A percentile compares a stretch with the other conserved stretches of the same genome.
phyloP scores from a whole-genome alignment of 1,140 invertebrate species.

The Tetramorium parvispinum region DNA sequence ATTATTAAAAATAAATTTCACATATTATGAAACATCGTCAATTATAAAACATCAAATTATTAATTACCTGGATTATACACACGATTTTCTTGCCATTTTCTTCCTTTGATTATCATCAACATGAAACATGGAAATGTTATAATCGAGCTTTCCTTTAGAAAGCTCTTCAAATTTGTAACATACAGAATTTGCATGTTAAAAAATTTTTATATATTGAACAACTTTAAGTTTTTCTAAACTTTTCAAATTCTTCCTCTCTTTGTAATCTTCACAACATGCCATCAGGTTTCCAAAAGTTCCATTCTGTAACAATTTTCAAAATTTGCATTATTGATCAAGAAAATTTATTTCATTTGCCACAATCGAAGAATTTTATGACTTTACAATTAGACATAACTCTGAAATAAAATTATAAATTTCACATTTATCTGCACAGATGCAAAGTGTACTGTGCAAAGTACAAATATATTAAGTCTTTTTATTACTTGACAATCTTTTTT shows the following conservation, averaged over 20 bases:
- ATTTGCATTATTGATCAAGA: not conserved
- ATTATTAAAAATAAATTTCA: not conserved
- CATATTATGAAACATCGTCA: not conserved
- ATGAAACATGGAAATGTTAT: not conserved
- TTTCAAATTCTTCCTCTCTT: not conserved
- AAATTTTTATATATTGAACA: not conserved
- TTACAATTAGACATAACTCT: not conserved
- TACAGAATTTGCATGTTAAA: not conserved
- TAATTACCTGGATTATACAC: not conserved
- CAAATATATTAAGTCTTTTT: not conserved
- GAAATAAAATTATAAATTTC: not conserved
- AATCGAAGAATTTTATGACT: not conserved
- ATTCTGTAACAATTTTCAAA: conserved; percentile 7
- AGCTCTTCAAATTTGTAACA: not conserved
- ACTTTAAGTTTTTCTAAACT: not conserved
- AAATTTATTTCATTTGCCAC: not conserved
- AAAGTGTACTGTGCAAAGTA: not conserved
- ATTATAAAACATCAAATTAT: not conserved
- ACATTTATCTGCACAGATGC: not conserved
- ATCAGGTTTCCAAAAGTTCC: not conserved
- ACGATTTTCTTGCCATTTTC: not conserved
- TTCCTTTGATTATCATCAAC: not conserved
- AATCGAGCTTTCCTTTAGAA: not conserved
- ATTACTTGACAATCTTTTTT: not conserved
- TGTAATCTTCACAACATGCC: not conserved